Evolutionary conservation across 2,113 vertebrate species (phyloP), one percentile per base, ranked within the genome.

Genomic region (Dicentrarchus labrax): DNA sequence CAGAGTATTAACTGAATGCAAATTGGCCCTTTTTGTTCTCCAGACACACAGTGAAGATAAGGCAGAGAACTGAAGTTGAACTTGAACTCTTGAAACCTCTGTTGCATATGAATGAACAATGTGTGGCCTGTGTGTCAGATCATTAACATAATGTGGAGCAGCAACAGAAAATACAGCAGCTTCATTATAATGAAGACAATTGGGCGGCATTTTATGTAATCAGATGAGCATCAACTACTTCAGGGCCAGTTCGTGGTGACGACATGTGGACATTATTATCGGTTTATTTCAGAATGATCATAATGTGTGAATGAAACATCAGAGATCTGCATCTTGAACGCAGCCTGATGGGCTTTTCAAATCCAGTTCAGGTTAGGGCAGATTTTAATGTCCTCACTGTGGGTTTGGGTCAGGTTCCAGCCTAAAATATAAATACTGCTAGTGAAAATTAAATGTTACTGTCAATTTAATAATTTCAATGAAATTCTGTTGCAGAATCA

Each of bases 81-180:
- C 71, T 30, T 57, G 80, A 68, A 78, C 68, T 41, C 39, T 0
- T 30, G 19, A 17, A 67, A 48, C 48, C 39, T 48, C 43, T 22
- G 66, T 3, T 86, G 78, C 78, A 85, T 86, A 45, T 78, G n/a
- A 80, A 85, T 86, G 72, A 62, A 51, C 30, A 8, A 68, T 0
- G 6, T 0, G 2, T 21, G 62, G 30, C 69, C 77, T 4, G 16
- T 0, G 66, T 77, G 78, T 68, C 79, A 65, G 50, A 72, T 60
- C 13, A 88, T 80, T 88, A 73, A 39, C 79, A 76, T 81, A 53
- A 30, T 62, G 22, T 47, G 36, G 0, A 50, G 24, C 56, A 1
- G 62, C 50, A 9, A 6, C 67, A 39, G 60, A 9, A 60, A 76
- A 66, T 2, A 67, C 43, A 51, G 0, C 0, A 39, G 21, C 15